Base-by-base conservation (phyloP, 2,888 invertebrate genomes). In the Aleiodes alternator region DNA sequence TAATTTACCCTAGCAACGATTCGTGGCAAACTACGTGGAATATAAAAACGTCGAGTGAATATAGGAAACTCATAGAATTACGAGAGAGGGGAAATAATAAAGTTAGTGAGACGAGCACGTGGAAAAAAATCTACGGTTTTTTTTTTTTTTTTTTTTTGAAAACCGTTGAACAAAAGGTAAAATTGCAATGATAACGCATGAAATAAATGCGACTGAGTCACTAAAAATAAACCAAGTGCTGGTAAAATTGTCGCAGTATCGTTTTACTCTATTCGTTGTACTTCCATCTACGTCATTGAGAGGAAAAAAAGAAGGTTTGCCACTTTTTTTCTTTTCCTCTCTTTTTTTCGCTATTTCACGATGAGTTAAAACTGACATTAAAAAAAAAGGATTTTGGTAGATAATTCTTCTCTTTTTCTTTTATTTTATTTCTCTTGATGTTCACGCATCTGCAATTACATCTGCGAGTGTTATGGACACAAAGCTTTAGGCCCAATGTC, bases 1-100 rank as follows among this genome's bases (percentile, higher is more conserved):
- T 78, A 78, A 82, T 84, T 83, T 83, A 83, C 81, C 76, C 78
- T 43, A 43, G 43, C 43, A 76, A 72, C 80, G 72, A 79, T 80
- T 81, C 80, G 64, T 75, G 64, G 73, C 73, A 75, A 76, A 79
- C 48, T 66, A 80, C 78, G 75, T 76, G 69, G 73, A 9, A 43
- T 72, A 64, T 38, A 72, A 72, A 72, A 76, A 76, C 72, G 73
- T 66, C 43, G 56, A 57, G 53, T 51, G 31, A 69, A 64, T 61
- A 55, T 55, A 43, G 38, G 29, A 64, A 38, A 29, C 53, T 43
- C 14, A 29, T 12, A 16, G 56, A 70, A 43, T 55, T 23, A 23
- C 23, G 53, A 34, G 34, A 34, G 34, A 34, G 34, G 34, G 53
- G 23, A 48, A 38, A 74, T 51, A 51, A 69, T 69, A 73, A 59